Evolutionary conservation across 2,113 vertebrate species (phyloP), one percentile per base, ranked within the genome.

Genomic region (Chitala chitala): DNA sequence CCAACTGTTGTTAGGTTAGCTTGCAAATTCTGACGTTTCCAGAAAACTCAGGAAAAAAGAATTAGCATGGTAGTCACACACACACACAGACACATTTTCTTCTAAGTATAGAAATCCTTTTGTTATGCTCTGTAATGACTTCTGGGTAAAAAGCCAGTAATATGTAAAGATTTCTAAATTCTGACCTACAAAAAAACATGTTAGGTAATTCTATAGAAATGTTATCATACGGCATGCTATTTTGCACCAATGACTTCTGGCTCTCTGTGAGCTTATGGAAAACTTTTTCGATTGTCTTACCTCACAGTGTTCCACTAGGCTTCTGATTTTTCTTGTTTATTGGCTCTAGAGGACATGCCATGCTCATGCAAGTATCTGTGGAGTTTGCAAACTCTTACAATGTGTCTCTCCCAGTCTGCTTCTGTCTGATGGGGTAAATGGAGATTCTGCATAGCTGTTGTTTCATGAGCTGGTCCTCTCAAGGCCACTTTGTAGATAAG

Each of bases 401-500:
- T 26, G 54, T 72, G 5, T 22, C 1, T 59, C 54, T 29, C 38
- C 42, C 71, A 72, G 54, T 15, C 12, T 9, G 22, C 44, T 56
- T 29, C 26, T 29, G 6, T 50, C 38, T 59, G 38, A 44, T 20
- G 71, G 38, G 71, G 56, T 54, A 70, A 73, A 71, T 77, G 36
- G 22, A 8, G 29, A 26, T 50, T 78, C 75, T 77, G 73, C 69
- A 42, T 69, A 48, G 53, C 76, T 69, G 78, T 74, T 78, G 64
- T 71, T 79, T 75, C 74, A 72, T 82, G 71, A 79, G 74, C 55
- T 48, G 44, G 48, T 50, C 44, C 64, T 73, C 72, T 76, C 72
- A 38, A 59, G 55, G 66, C 42, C 36, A 20, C 3, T 55, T 33
- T 65, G 69, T 56, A 26, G 58, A 42, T 26, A 33, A 29, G 51